Base-by-base conservation (phyloP, 2,888 invertebrate genomes). In the Acronicta leporina region DNA sequence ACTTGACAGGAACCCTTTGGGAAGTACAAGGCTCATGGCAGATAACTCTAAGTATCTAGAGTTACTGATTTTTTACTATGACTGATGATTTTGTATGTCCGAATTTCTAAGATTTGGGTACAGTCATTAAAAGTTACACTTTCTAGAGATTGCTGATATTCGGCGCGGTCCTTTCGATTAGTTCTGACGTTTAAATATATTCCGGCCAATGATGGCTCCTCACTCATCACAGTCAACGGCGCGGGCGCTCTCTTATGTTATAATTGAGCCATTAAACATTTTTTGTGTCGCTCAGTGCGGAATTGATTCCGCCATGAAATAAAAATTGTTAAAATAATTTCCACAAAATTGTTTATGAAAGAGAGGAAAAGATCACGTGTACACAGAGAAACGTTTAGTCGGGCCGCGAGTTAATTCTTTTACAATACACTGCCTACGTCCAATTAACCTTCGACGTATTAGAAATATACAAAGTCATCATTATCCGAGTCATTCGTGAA, bases 381-480 rank as follows among this genome's bases (percentile, higher is more conserved):
- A 65, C 49, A 67, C 33, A 50, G 45, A 56, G 54, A 58, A 64
- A 53, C 60, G 64, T 73, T 78, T 69, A 85, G 84, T 76, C 76
- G 82, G 77, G 71, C 74, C 82, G 80, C 82, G 81, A 79, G 82
- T 87, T 89, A 88, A 90, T 89, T 89, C 89, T 87, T 86, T 85
- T 87, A 91, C 90, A 92, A 92, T 90, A 87, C 87, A 80, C 86
- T 87, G 88, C 83, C 85, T 87, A 87, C 88, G 90, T 92, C 91
- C 93, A 92, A 93, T 92, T 93, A 93, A 92, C 92, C 92, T 92
- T 89, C 87, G 87, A 85, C 84, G 91, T 87, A 88, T 90, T 86
- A 88, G 82, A 92, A 91, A 89, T 90, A 86, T 87, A 85, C 88
- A 85, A 76, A 90, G 91, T 92, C 92, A 92, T 90, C 85, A 87